Percentiles rank a stretch among this genome's conserved stretches.
phyloP scores from a whole-genome alignment of 2,888 invertebrate species.

The Drosophila fungiperda region DNA sequence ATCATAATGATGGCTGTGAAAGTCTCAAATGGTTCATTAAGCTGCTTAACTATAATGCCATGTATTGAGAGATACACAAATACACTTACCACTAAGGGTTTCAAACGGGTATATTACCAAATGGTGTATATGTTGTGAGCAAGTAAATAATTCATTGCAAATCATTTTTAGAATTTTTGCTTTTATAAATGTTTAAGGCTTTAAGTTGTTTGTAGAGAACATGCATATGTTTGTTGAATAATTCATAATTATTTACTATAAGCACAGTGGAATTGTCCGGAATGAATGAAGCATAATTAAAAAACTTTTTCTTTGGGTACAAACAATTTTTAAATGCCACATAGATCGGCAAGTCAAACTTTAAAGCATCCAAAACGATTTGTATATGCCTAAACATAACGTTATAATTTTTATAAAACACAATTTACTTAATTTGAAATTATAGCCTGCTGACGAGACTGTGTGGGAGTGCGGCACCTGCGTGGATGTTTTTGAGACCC shows the following conservation, averaged over 20 bases:
- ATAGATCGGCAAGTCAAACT: constrained; percentile 40
- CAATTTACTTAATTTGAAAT: constrained; percentile 17
- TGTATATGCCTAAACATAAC: constrained; percentile 2
- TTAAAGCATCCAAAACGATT: constrained; percentile 29
- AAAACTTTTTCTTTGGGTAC: constrained; percentile 7
- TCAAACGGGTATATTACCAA: constrained; percentile 24
- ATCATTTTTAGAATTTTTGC: not conserved
- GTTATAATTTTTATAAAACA: constrained; percentile 5
- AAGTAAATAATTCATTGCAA: not conserved
- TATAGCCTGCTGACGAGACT: not conserved
- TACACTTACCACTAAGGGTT: constrained; percentile 24
- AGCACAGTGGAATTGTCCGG: not conserved
- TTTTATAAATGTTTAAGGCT: not conserved
- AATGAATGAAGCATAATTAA: constrained; percentile 28
- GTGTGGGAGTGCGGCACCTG: constrained; percentile 45
- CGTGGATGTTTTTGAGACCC: constrained; percentile 21
- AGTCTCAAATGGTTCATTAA: constrained; percentile 77
- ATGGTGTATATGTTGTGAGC: not conserved
- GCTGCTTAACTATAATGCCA: constrained; percentile 69
- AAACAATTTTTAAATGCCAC: constrained; percentile 35
- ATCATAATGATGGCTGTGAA: constrained; percentile 78
- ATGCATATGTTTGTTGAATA: not conserved
- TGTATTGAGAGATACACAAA: constrained; percentile 23
- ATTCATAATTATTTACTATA: not conserved
- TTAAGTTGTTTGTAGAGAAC: not conserved